A percentile compares a stretch with the other conserved stretches of the same genome.
These are phyloP conservation scores for Stegophylla sp. DNA, from an alignment of 2,888 invertebrate genomes.

Conservation along the genomic window DNA sequence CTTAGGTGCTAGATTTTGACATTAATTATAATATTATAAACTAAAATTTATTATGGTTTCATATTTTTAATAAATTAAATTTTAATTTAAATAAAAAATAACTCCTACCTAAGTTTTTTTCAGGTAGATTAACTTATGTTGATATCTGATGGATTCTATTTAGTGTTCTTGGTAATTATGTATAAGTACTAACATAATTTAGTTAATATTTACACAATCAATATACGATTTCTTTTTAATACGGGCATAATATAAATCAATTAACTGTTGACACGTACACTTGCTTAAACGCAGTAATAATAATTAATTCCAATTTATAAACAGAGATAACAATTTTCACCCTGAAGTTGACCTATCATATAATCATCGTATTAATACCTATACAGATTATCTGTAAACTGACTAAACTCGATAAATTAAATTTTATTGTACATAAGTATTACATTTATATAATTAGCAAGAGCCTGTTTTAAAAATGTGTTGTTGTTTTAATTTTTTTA, in stretches of 20 bases:
- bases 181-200: neutral
- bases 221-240: neutral
- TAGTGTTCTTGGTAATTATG: neutral
- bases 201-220: neutral
- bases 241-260: neutral
- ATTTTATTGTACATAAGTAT: neutral
- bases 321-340: conserved; percentile 9
- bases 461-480: no score
- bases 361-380: conserved; percentile 16
- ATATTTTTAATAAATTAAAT: no score
- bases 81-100: no score
- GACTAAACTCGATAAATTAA: neutral
- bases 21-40: no score
- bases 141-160: neutral
- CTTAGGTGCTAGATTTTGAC: no score
- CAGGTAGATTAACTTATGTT: neutral
- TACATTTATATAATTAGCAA: no score
- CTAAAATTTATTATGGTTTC: no score
- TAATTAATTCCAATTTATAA: conserved; percentile 31
- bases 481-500: no score
- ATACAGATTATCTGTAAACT: neutral
- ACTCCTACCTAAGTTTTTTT: no score
- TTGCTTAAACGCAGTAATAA: conserved; percentile 11
- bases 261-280: conserved; percentile 22
- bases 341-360: neutral